A percentile compares a stretch with the other conserved stretches of the same genome.
Conservation (phyloP, 2,797 vertebrate genomes). For the Hylomyscus alleni region DNA sequence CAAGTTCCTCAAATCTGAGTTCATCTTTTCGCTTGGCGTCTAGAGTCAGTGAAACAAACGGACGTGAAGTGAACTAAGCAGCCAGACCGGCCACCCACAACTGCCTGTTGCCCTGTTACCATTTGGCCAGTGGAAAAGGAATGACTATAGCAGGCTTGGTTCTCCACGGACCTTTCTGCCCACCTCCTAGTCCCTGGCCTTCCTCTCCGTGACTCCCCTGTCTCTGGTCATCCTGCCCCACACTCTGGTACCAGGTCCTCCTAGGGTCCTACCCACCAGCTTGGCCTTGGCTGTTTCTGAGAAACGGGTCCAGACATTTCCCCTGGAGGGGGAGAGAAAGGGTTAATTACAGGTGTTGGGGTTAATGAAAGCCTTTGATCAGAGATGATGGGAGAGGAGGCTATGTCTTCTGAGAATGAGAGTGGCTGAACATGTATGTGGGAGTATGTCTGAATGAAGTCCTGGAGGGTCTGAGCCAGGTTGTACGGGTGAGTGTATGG, state of each 20-base stretch:
- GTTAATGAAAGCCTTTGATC: conserved; percentile 76
- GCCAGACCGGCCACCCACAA: conserved; percentile 35
- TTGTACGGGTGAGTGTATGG: background rate
- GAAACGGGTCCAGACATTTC: conserved; percentile 74
- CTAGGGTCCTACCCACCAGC: background rate
- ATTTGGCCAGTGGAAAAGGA: background rate
- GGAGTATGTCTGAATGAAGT: background rate
- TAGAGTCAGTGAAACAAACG: conserved; percentile 38
- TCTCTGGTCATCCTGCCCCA: background rate
- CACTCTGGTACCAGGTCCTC: background rate
- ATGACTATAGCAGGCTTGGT: background rate
- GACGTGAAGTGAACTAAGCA: conserved; percentile 5
- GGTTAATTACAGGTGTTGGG: conserved; percentile 78
- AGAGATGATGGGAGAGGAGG: conserved; percentile 40
- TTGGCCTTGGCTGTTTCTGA: conserved; percentile 19
- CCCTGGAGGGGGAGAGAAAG: conserved; percentile 32
- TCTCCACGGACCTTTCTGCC: background rate
- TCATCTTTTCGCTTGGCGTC: background rate
- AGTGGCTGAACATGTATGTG: background rate
- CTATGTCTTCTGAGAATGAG: conserved; percentile 55
- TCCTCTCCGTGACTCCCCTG: background rate
- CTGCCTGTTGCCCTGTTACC: conserved; percentile 49
- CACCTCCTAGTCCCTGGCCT: background rate
- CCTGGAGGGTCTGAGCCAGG: background rate
- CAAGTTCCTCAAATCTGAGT: conserved; percentile 58